Evolutionary conservation across 2,797 vertebrate species (phyloP), one percentile per base, ranked within the genome.

Genomic region (Neosilurus mollespiculum): DNA sequence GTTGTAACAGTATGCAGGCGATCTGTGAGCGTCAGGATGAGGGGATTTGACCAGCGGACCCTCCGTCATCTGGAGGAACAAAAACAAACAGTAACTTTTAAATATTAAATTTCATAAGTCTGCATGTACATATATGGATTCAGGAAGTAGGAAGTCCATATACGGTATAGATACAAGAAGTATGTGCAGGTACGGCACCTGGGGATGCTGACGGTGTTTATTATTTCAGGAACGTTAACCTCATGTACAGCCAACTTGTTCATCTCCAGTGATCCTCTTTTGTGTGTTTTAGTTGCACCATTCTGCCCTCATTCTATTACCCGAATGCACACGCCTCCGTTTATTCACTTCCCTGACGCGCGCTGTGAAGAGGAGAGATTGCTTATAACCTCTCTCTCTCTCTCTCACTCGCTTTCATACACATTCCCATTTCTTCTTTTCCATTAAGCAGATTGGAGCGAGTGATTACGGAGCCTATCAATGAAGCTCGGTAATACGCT

Each of bases 1-100:
- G 93, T 95, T 95, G 88, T 91, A 94, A 88, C 95, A 95, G 90
- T 89, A 95, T n/a, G 88, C 89, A n/a, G 90, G 86, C 16, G 61
- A 90, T 22, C 72, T 85, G 20, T 9, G 61, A 37, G 87, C 80
- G 1, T 88, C 22, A 43, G 14, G 71, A 15, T 67, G 9, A 49
- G 24, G 85, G 62, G 58, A 87, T 8, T 84, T 43, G 26, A 26
- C 5, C 22, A 90, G 90, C 65, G 83, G 84, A 58, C 94, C 93
- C 0, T 1, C 1, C 26, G 78, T 85, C 30, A 88, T 94, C 94
- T 95, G 81, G 15, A 85, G 30, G 34, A 11, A 51, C 2, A 70
- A 37, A 34, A n/a, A 34, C 5, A n/a, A 37, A 34, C 16, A 43
- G 66, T 18, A 14, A 3, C 4, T n/a, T 51, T 20, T 51, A 14